phyloP scores from a whole-genome alignment of 1,140 invertebrate genomes.

The Aphis craccivora region DNA sequence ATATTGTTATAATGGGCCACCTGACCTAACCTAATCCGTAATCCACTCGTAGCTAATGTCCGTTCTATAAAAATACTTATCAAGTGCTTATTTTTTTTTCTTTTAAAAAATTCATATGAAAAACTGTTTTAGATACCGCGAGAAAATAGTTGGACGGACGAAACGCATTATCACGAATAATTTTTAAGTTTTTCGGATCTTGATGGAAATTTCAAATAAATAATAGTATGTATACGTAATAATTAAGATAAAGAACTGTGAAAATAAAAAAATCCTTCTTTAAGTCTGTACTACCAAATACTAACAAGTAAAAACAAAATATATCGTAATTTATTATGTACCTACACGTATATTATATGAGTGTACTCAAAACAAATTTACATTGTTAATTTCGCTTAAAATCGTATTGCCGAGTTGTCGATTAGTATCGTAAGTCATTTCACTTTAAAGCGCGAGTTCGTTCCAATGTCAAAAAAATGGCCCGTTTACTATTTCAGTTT shows the following conservation, averaged over 20 bases:
- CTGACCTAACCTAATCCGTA: background rate
- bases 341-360: background rate
- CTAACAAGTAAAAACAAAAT: background rate
- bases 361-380: background rate
- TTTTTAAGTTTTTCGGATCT: background rate
- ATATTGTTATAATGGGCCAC: background rate
- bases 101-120: background rate
- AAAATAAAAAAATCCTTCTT: too few species aligned
- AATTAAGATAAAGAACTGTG: too few species aligned
- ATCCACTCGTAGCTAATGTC: background rate
- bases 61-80: too few species aligned
- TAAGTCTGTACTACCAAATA: background rate
- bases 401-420: background rate
- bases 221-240: background rate
- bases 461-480: background rate
- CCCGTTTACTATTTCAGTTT: constrained; percentile 38
- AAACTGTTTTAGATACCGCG: background rate
- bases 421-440: background rate
- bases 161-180: background rate
- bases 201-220: background rate
- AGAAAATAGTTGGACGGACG: background rate
- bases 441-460: background rate
- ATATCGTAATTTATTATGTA: background rate
- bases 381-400: background rate
- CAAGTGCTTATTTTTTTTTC: background rate